Base-by-base conservation (phyloP, 2,888 invertebrate genomes). In the Bombylius discolor region DNA sequence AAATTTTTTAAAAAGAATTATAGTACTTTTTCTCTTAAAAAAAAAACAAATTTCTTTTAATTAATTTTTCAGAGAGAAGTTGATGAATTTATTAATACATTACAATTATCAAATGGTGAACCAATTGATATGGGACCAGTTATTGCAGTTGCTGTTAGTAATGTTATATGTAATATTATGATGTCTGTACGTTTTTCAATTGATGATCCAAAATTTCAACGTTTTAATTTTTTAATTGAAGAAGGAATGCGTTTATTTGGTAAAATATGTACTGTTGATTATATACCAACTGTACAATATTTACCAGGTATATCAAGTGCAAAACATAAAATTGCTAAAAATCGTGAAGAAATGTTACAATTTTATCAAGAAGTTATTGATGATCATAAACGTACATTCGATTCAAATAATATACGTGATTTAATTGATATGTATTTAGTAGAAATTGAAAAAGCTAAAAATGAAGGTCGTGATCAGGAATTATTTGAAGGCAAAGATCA, bases 191-290 rank as follows among this genome's bases (percentile, higher is more conserved):
- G 90, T 47, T 94, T 92, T 73, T 81, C 83, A 56, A 81, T 84
- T 62, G 84, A 87, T 53, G 91, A 92, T 69, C 75, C 76, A 6
- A 80, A 85, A 53, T 93, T 93, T 73, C 78, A 80, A 53, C 79
- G 89, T 56, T 87, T 92, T 66, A 90, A 89, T 79, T 77, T 79
- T 61, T 78, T 92, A n/a, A 90, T 93, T 65, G 91, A 92, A 67
- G 93, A 94, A 74, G 94, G 94, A 39, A 93, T 94, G 82, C 79
- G 82, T 56, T 78, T 93, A 0, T 92, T 93, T 67, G 89, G 90
- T 11, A 83, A 87, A 65, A 81, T 92, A 48, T 85, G 85, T 63
- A 84, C 85, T 8, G 85, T 89, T 54, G 89, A 90, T 71, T 92
- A 90, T 68, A 81, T 93, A 60, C 91, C 93, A 5, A 78, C 86